phyloP scores from a whole-genome alignment of 2,797 vertebrate species.

The Lacerta viridis region DNA sequence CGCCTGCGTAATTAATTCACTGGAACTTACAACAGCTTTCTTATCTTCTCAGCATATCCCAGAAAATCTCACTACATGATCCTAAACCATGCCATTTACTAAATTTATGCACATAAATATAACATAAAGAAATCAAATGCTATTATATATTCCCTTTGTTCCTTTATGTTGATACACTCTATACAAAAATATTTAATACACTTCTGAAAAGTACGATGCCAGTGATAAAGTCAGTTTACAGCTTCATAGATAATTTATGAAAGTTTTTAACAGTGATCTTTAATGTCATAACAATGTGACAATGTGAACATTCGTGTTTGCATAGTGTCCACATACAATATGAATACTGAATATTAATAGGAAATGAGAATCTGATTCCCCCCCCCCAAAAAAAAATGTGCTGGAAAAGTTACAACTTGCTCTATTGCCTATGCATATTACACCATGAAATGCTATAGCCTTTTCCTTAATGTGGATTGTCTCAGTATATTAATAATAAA shows the following conservation, averaged over 20 bases:
- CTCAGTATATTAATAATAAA: constrained; percentile 67
- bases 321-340: constrained; percentile 80
- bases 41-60: constrained; percentile 60
- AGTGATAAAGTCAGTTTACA: constrained; percentile 82
- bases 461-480: constrained; percentile 66
- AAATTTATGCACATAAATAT: constrained; percentile 77
- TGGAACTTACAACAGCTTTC: constrained; percentile 52
- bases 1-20: constrained; percentile 54
- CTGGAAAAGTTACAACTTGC: constrained; percentile 66
- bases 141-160: constrained; percentile 77
- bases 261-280: constrained; percentile 82
- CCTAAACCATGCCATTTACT: constrained; percentile 68
- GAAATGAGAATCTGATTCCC: constrained; percentile 76
- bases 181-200: constrained; percentile 82
- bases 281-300: constrained; percentile 87
- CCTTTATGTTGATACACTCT: constrained; percentile 73
- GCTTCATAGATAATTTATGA: constrained; percentile 84
- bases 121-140: constrained; percentile 75
- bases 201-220: constrained; percentile 80
- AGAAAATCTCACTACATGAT: constrained; percentile 68
- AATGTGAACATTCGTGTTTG: constrained; percentile 84
- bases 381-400: constrained; percentile 55
- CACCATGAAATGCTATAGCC: constrained; percentile 65
- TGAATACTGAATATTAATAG: constrained; percentile 82
- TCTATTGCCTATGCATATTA: constrained; percentile 59